Evolutionary conservation across 2,888 invertebrate species (phyloP).

Genomic region (Lithophane ornitopus): DNA sequence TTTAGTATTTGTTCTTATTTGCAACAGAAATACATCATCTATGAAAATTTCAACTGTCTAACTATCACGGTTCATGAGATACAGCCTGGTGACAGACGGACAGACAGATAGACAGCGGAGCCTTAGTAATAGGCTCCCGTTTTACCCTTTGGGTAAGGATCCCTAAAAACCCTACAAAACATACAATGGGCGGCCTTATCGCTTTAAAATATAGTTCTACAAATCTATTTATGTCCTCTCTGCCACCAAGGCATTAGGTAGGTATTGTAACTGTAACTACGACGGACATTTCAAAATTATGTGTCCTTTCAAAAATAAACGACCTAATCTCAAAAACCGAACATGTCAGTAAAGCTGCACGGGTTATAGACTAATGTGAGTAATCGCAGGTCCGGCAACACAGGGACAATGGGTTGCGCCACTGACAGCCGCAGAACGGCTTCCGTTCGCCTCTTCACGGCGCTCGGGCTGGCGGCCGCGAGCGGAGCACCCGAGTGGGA

Average conservation of each 20-base stretch:
- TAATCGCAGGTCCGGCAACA: constrained; percentile 57
- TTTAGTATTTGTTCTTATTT: too few species aligned
- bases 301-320: background rate
- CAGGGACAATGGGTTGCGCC: constrained; percentile 87
- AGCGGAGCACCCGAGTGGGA: constrained; percentile 80
- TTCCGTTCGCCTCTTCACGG: constrained; percentile 84
- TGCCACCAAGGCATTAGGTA: background rate
- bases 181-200: background rate
- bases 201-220: background rate
- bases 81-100: too few species aligned
- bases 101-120: too few species aligned
- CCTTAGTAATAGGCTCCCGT: too few species aligned
- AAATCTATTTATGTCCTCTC: background rate
- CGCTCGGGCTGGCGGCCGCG: constrained; percentile 72
- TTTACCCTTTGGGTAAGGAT: too few species aligned
- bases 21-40: too few species aligned
- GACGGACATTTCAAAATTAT: background rate
- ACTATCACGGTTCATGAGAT: too few species aligned
- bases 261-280: background rate
- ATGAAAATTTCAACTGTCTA: too few species aligned
- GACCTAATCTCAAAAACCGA: constrained; percentile 2
- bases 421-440: constrained; percentile 78
- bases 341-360: constrained; percentile 38
- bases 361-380: constrained; percentile 20
- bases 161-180: background rate